A percentile compares a stretch with the other conserved stretches of the same genome.
Evolutionary conservation across 2,113 vertebrate genomes (phyloP).

Genomic region (Cygnus atratus): DNA sequence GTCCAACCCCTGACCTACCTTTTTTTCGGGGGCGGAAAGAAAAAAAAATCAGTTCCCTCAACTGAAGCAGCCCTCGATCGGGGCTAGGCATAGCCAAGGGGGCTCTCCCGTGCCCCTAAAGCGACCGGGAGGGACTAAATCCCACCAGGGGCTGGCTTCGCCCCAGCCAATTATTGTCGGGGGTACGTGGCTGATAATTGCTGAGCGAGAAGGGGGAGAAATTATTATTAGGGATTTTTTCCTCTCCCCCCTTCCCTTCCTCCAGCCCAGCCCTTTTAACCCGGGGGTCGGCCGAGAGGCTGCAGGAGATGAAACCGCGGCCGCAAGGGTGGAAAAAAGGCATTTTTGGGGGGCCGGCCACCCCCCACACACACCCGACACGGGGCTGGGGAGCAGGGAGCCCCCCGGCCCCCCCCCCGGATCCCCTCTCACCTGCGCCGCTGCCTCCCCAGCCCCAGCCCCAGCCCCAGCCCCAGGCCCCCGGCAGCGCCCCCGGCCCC

Average conservation of each 20-base stretch:
- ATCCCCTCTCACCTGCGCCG: neutral
- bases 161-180: too few species aligned
- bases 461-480: neutral
- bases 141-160: neutral
- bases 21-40: too few species aligned
- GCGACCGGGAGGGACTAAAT: neutral
- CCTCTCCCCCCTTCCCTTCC: neutral
- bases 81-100: rapidly evolving
- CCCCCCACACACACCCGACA: too few species aligned
- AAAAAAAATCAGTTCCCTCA: too few species aligned
- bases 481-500: neutral
- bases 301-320: rapidly evolving
- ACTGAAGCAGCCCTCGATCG: neutral
- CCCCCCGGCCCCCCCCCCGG: neutral
- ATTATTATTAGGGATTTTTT: neutral
- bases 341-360: neutral
- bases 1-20: too few species aligned
- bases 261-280: neutral
- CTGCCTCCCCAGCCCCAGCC: neutral
- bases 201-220: neutral
- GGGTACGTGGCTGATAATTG: neutral
- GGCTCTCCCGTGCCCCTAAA: neutral
- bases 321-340: too few species aligned
- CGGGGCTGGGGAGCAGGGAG: too few species aligned
- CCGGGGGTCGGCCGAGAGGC: neutral